Evolutionary conservation across 1,140 invertebrate genomes (phyloP), one percentile per base, ranked within the genome.

Genomic region (Brachionus asplanchnoidis): DNA sequence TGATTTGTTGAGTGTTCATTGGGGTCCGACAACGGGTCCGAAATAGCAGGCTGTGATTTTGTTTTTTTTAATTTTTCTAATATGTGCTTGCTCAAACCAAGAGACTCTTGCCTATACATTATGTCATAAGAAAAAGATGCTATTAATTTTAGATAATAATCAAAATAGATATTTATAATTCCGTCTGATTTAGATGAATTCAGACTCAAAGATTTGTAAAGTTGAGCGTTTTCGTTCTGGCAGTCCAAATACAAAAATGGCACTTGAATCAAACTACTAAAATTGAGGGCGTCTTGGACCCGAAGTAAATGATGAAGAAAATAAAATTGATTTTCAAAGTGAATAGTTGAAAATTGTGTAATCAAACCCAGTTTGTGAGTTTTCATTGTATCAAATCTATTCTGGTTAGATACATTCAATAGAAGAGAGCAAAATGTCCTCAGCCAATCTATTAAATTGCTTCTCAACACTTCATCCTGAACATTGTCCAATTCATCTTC

Each of bases 241-340:
- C 11, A 26, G 12, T 77, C 73, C 8, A 68, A 17, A 12, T 56
- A 42, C n/a, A 82, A 82, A 65, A 82, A 68, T 26, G 79, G 79
- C 12, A 82, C 9, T 82, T 82, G 79, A 32, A 82, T 65, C 11
- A 82, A 65, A 82, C 44, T 42, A 68, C 53, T 68, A 82, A 82
- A 82, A 60, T 82, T 46, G 11, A 60, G 20, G 32, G 79, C 50
- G 6, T 40, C 32, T 12, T 23, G 7, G 36, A 44, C 12, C 7
- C 40, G 50, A 17, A 82, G 17, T 46, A 82, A 65, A 82, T 82
- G 79, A 12, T 82, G 53, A 12, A 82, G 79, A 11, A 82, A 26
- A 40, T 44, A 82, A 46, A 82, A 82, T 23, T 32, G n/a, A 82
- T 82, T 82, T 11, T 82, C 79, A 82, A 82, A 82, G 36, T 82